Base-by-base conservation (phyloP, 2,888 invertebrate species). In the Pseudococcus longispinus region DNA sequence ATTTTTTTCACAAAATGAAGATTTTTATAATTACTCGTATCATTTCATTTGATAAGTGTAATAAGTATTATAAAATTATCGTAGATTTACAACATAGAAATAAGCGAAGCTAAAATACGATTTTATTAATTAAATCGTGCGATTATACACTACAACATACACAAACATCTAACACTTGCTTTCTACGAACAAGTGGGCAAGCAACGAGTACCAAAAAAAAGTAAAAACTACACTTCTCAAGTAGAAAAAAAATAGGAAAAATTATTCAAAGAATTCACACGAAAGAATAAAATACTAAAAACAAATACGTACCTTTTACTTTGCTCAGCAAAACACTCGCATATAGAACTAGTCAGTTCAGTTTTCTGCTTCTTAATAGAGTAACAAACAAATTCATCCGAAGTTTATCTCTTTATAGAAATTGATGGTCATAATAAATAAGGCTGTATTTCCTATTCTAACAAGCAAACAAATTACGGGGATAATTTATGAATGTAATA, bases 321-420 rank as follows among this genome's bases (percentile, higher is more conserved):
- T 42, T 42, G n/a, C 77, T 20, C 26, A 26, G 77, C 29, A 74
- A 80, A 80, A 80, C 77, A 9, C 5, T 80, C 9, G 77, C 20
- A 18, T 20, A 80, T 18, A 80, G 77, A 80, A 80, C 77, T 42
- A 80, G 77, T 80, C 77, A n/a, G 77, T 42, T 80, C 42, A 20
- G 37, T 80, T 80, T 37, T 42, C 77, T 42, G 42, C 20, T 80
- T n/a, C 42, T 80, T 80, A 80, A 37, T 80, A 80, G 23, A 60
- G 20, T 42, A 42, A 20, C n/a, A 80, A 80, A 80, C 77, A 80
- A 80, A 80, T 80, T 80, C 77, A 80, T 80, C 77, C n/a, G 77
- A 42, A 42, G 42, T 80, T 80, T 74, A n/a, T 80, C 77, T 80
- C 77, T 80, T 80, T 42, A 80, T 80, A 42, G 77, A 80, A 80